Evolutionary conservation across 2,797 vertebrate genomes (phyloP), one percentile per base, ranked within the genome.

Genomic region (Bufotes viridis): DNA sequence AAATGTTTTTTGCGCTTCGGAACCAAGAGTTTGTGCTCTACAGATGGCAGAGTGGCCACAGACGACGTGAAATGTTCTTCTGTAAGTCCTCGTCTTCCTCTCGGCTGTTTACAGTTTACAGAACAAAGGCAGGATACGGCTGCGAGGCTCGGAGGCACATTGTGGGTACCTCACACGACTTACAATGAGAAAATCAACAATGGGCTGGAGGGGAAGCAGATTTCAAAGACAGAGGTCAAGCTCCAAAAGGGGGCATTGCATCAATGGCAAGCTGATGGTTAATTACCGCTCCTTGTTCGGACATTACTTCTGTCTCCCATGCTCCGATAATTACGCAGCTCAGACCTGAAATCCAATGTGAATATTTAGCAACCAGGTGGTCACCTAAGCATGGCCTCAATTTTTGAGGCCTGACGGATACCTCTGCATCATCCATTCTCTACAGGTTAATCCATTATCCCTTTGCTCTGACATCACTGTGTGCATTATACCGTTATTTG

Each of bases 121-220:
- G 72, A 76, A 84, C 82, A 84, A 84, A 84, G 70, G 22, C 70
- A 75, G 82, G 82, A 84, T 76, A 51, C 57, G 82, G 20, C 82
- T 61, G 53, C 18, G 57, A 34, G 69, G 82, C 34, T 34, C 3
- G 42, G 70, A 76, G 82, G 82, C 74, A 75, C 82, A 75, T 74
- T 26, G n/a, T n/a, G 82, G 72, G 22, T 63, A 76, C 26, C 58
- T 72, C 24, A 49, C 82, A 84, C 74, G 0, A n/a, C 82, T 60
- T 24, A 84, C 82, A 84, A 84, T 84, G 29, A 42, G 57, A 75
- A 55, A 75, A 75, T 84, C 82, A 84, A 84, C 82, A 84, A 84
- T 75, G 82, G 29, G 7, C 57, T 26, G 22, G 26, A 61, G 26
- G 57, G 82, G 82, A 84, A 84, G 34, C 58, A n/a, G 79, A 42